Percentiles rank a stretch among this genome's conserved stretches.
These are phyloP conservation scores for Megastigmus dorsalis DNA, from an alignment of 2,888 invertebrate genomes.

Conservation along the genomic window DNA sequence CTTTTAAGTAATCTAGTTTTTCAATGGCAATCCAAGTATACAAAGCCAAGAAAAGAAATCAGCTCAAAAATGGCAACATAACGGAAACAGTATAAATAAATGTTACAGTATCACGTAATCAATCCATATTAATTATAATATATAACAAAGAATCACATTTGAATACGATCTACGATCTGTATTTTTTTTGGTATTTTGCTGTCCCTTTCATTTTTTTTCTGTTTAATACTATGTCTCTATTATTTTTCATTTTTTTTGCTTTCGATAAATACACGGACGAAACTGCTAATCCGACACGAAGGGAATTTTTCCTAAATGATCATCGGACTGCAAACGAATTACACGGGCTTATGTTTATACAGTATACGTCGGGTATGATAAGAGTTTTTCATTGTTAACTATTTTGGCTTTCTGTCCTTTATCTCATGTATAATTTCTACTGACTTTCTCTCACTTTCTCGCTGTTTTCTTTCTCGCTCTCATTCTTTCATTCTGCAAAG, in stretches of 20 bases:
- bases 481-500: neutral
- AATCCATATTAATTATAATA: conserved; percentile 55
- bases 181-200: conserved; percentile 49
- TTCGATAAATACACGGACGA: conserved; percentile 67
- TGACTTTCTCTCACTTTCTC: conserved; percentile 12
- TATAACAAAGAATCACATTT: conserved; percentile 68
- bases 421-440: conserved; percentile 5
- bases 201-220: conserved; percentile 42
- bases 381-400: conserved; percentile 57
- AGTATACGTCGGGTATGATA: conserved; percentile 58
- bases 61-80: conserved; percentile 32
- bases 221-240: conserved; percentile 30
- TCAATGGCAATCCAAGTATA: conserved; percentile 8
- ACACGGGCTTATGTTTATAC: conserved; percentile 61
- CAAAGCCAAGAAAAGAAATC: conserved; percentile 17
- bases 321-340: conserved; percentile 67
- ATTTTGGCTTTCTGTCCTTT: conserved; percentile 65
- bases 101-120: conserved; percentile 45
- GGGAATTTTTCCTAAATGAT: conserved; percentile 64
- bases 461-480: neutral
- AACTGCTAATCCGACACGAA: conserved; percentile 68
- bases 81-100: conserved; percentile 29
- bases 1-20: conserved; percentile 17
- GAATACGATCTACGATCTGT: conserved; percentile 62
- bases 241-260: conserved; percentile 46